A percentile compares a stretch with the other conserved stretches of the same genome.
Conservation (phyloP, 2,113 vertebrate species). For the Pycnonotus jocosus region DNA sequence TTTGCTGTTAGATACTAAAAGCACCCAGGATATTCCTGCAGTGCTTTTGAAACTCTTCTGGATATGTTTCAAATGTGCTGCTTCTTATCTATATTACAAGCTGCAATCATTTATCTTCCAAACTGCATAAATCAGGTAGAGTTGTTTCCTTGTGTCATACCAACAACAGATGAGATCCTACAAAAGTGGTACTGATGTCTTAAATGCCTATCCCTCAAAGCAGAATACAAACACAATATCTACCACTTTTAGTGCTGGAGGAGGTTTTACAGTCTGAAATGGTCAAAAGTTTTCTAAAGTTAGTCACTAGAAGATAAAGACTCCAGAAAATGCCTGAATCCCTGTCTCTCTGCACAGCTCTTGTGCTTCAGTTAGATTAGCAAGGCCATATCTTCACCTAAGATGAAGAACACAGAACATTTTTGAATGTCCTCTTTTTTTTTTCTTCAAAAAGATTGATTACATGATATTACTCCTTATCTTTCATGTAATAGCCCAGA, state of each 20-base stretch:
- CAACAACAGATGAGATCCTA: background rate
- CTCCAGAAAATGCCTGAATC: background rate
- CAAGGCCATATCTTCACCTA: background rate
- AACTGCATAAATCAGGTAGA: background rate
- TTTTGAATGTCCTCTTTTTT: background rate
- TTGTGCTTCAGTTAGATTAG: background rate
- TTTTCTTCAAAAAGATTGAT: background rate
- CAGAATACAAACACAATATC: background rate
- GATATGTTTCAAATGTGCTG: background rate
- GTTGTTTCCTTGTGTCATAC: background rate
- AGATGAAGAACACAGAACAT: background rate
- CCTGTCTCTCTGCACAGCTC: rapidly evolving
- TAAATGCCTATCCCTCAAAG: background rate
- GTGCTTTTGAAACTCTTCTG: background rate
- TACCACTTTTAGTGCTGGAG: background rate
- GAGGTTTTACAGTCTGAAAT: background rate
- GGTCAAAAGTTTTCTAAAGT: background rate
- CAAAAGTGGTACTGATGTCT: background rate
- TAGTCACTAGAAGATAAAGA: background rate
- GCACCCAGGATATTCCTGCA: background rate
- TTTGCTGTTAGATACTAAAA: background rate
- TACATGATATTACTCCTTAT: background rate
- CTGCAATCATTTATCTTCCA: background rate
- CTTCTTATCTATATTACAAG: background rate
- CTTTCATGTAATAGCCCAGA: background rate